These are phyloP conservation scores for Sebastes vulpes DNA, from an alignment of 2,797 vertebrate genomes.

Conservation along the genomic window DNA sequence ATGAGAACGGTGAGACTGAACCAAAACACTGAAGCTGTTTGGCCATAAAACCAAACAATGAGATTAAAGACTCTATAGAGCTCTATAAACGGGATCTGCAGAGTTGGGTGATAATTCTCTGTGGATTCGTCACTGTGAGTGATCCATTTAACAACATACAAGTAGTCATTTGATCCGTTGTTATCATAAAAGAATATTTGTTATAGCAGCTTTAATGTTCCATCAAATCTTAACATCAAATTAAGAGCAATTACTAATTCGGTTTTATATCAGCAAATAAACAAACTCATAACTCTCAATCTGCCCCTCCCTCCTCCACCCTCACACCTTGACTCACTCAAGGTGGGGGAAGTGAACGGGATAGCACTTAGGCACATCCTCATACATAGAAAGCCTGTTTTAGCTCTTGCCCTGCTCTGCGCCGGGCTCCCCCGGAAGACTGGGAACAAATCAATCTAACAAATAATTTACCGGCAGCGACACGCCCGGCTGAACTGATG, in stretches of 20 bases:
- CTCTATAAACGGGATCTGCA: background rate
- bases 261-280: background rate
- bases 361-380: slow-evolving; percentile 82
- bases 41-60: background rate
- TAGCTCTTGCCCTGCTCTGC: slow-evolving; percentile 72
- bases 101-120: background rate
- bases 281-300: slow-evolving; percentile 20
- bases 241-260: background rate
- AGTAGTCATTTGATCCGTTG: background rate
- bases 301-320: background rate
- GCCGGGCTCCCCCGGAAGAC: slow-evolving; percentile 74
- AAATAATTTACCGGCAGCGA: slow-evolving; percentile 92
- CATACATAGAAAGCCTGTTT: slow-evolving; percentile 83
- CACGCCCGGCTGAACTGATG: slow-evolving; percentile 93
- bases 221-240: background rate
- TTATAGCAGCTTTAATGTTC: background rate
- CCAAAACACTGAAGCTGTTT: background rate
- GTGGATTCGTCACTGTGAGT: background rate
- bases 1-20: background rate
- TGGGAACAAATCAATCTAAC: slow-evolving; percentile 89
- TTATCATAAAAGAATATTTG: background rate
- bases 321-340: slow-evolving; percentile 54
- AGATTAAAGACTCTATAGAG: background rate
- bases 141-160: background rate
- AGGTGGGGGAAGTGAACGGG: slow-evolving; percentile 35